Conservation (phyloP, 2,797 vertebrate species). For the Morelia viridis region DNA sequence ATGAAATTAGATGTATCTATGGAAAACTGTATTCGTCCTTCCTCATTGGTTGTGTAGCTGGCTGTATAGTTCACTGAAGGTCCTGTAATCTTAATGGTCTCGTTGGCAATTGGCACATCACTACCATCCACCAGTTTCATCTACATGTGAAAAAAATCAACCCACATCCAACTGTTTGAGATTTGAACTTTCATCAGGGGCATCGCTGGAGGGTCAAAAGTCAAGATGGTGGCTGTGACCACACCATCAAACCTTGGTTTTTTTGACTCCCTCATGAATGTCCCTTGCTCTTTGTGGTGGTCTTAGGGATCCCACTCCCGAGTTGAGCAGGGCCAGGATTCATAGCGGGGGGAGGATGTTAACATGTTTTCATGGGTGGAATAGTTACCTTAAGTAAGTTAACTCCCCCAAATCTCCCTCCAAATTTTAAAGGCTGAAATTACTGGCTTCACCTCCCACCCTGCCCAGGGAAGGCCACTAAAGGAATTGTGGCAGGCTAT, state of each 20-base stretch:
- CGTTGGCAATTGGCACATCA: constrained; percentile 60
- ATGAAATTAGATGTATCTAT: constrained; percentile 49
- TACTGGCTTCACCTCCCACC: background rate
- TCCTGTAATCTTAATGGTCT: constrained; percentile 56
- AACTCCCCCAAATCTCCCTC: background rate
- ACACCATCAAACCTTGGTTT: background rate
- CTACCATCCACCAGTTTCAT: constrained; percentile 66
- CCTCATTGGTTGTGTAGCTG: constrained; percentile 68
- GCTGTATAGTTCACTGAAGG: constrained; percentile 20
- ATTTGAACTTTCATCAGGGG: background rate
- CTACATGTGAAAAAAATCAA: constrained; percentile 49
- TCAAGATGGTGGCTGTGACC: background rate
- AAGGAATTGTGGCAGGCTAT: background rate
- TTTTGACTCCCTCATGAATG: background rate
- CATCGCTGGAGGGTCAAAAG: background rate
- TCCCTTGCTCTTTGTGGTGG: background rate
- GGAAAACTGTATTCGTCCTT: constrained; percentile 62
- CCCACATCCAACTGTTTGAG: background rate
- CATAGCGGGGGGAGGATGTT: background rate
- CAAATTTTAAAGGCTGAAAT: background rate
- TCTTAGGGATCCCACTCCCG: background rate
- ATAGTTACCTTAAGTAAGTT: background rate
- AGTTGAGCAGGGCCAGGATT: background rate
- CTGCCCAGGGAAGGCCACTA: background rate
- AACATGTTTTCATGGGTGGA: background rate